These are phyloP conservation scores for Ammodytes marinus DNA, from an alignment of 2,113 vertebrate species.

Conservation along the genomic window DNA sequence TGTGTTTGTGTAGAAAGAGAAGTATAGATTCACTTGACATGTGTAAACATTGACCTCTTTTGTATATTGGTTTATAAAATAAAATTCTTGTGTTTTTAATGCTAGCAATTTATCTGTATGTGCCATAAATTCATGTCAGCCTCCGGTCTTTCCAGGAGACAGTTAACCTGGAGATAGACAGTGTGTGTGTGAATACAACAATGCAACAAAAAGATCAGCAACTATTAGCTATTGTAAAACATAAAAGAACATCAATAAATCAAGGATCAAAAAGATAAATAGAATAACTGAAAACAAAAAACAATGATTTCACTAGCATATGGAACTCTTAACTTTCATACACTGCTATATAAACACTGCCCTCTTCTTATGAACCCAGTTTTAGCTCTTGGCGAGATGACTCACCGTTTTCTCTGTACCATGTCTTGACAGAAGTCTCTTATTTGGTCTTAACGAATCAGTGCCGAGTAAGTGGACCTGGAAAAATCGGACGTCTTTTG, in stretches of 20 bases:
- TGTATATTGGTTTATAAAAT: too few relatives aligned
- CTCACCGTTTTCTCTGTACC: conserved; percentile 17
- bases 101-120: too few relatives aligned
- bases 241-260: too few relatives aligned
- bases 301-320: background rate
- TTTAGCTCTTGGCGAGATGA: conserved; percentile 26
- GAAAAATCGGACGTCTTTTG: conserved; percentile 40
- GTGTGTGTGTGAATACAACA: background rate
- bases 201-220: background rate
- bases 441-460: conserved; percentile 53
- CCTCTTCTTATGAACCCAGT: background rate
- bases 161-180: background rate
- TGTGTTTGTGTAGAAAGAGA: background rate
- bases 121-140: background rate
- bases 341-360: background rate
- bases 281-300: background rate
- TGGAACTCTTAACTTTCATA: too few relatives aligned
- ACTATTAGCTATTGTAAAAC: background rate
- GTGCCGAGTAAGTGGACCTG: conserved; percentile 42
- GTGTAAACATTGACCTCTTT: background rate
- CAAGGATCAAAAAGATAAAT: too few relatives aligned
- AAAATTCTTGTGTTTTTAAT: too few relatives aligned
- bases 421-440: conserved; percentile 39
- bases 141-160: background rate
- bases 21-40: background rate